A percentile compares a stretch with the other conserved stretches of the same genome.
These are phyloP conservation scores for Gymnobelideus leadbeateri DNA, from an alignment of 2,113 vertebrate genomes.

Conservation along the genomic window DNA sequence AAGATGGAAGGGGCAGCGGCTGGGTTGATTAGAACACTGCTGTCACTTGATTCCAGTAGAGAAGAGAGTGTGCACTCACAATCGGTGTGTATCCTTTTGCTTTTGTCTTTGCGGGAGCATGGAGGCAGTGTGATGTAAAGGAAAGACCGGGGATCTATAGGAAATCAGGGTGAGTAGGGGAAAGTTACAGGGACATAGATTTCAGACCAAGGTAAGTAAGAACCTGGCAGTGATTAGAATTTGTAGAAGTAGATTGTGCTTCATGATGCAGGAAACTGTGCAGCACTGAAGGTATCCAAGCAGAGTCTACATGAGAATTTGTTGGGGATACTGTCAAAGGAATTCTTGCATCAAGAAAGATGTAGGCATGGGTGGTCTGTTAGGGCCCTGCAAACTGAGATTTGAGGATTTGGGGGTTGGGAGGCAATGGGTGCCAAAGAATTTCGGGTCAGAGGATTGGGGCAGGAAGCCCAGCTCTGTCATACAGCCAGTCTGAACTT, in stretches of 20 bases:
- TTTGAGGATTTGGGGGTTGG: background rate
- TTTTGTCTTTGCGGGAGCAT: background rate
- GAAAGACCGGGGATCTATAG: background rate
- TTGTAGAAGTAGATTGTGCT: background rate
- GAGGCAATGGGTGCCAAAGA: background rate
- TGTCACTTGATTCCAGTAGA: background rate
- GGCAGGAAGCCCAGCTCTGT: background rate
- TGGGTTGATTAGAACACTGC: background rate
- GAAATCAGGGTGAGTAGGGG: background rate
- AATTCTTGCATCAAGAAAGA: background rate
- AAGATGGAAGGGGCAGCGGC: background rate
- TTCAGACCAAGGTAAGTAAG: background rate
- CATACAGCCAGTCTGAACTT: background rate
- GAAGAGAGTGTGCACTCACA: background rate
- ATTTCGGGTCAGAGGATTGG: background rate
- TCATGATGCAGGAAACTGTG: background rate
- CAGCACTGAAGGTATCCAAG: background rate
- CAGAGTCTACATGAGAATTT: background rate
- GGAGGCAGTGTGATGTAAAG: background rate
- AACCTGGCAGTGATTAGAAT: background rate
- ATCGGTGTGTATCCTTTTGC: background rate
- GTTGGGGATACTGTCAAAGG: background rate
- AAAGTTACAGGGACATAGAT: background rate
- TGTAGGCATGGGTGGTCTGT: background rate
- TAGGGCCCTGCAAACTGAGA: background rate